A percentile compares a stretch with the other conserved stretches of the same genome.
Evolutionary conservation across 2,888 invertebrate genomes (phyloP).

Genomic region (Dioctria rufipes): DNA sequence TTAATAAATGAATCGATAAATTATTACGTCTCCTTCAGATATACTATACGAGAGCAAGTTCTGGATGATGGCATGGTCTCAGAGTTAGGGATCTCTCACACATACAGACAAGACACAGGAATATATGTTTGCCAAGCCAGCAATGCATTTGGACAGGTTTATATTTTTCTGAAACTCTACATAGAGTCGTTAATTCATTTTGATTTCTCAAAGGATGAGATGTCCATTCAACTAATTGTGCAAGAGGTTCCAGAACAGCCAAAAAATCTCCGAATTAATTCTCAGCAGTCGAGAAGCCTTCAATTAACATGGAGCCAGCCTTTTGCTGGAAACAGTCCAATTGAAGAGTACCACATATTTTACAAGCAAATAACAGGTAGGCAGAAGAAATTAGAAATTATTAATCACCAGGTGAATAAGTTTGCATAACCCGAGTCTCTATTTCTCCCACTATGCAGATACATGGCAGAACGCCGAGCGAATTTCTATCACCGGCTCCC

Average conservation of each 20-base stretch:
- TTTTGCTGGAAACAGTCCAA: constrained; percentile 90
- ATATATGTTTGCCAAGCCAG: constrained; percentile 89
- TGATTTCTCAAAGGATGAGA: constrained; percentile 76
- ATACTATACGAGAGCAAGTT: constrained; percentile 83
- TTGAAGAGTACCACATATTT: constrained; percentile 90
- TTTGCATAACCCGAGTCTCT: constrained; percentile 6
- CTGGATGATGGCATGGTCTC: constrained; percentile 88
- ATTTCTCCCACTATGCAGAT: constrained; percentile 70
- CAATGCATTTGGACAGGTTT: constrained; percentile 91
- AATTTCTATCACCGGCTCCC: constrained; percentile 86
- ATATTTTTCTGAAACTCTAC: not conserved
- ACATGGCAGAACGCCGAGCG: constrained; percentile 88
- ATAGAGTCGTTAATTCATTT: not conserved
- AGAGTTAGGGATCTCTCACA: constrained; percentile 86
- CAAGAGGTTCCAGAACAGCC: constrained; percentile 94
- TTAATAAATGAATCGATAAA: not conserved
- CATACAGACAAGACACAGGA: constrained; percentile 90
- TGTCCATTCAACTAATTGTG: constrained; percentile 91
- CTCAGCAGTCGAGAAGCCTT: constrained; percentile 87
- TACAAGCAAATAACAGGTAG: constrained; percentile 84
- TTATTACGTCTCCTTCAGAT: constrained; percentile 70
- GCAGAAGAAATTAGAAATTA: constrained; percentile 38
- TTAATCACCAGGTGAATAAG: constrained; percentile 37
- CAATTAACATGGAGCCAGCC: constrained; percentile 92
- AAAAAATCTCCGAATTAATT: constrained; percentile 86